phyloP scores from a whole-genome alignment of 2,113 vertebrate genomes.

The Notothenia coriiceps region DNA sequence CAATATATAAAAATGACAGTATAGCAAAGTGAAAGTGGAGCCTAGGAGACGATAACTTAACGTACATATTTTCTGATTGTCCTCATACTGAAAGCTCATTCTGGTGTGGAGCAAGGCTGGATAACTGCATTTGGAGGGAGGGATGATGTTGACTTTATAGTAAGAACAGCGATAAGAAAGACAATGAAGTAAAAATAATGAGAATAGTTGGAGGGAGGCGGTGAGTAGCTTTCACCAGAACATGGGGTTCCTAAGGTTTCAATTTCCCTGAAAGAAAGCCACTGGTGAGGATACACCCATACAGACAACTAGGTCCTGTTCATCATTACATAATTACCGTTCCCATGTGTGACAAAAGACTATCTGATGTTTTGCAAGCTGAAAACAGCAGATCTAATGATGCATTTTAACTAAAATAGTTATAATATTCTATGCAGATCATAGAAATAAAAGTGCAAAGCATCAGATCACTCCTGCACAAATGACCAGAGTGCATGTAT shows the following conservation, averaged over 20 bases:
- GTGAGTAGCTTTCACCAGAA: background rate
- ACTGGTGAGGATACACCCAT: background rate
- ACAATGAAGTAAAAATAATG: background rate
- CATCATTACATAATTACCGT: background rate
- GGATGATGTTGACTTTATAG: background rate
- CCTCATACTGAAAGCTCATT: slow-evolving; percentile 53
- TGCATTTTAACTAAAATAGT: background rate
- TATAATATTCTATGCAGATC: background rate
- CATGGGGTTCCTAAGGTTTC: background rate
- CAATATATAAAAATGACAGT: background rate
- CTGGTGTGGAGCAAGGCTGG: slow-evolving; percentile 6
- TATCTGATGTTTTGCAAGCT: background rate
- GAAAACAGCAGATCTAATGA: background rate
- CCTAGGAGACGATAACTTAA: background rate
- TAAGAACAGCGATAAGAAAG: background rate
- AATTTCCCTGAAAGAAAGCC: background rate
- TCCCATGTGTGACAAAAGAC: background rate
- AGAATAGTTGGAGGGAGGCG: background rate
- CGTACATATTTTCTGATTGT: background rate
- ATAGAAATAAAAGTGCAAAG: background rate
- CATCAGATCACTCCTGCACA: background rate
- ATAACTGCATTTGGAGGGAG: background rate
- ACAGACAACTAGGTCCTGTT: background rate
- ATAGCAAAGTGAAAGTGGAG: background rate
- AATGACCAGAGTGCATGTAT: background rate